Evolutionary conservation across 2,797 vertebrate genomes (phyloP).

Genomic region (Mormyrus proboscirostris): DNA sequence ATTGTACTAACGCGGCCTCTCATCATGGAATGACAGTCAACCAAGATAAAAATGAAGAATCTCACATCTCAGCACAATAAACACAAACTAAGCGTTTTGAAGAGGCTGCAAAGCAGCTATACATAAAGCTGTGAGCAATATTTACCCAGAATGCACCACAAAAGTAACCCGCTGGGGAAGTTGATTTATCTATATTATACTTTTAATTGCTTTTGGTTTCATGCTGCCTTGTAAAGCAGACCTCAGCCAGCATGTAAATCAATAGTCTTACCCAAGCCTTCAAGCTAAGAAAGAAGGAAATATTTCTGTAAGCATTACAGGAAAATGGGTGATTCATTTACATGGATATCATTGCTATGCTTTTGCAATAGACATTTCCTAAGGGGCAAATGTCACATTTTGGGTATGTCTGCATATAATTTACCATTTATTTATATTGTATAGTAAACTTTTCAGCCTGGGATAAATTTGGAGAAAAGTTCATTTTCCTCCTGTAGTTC

Average conservation of each 20-base stretch:
- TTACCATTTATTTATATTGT: neutral
- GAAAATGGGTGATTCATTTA: neutral
- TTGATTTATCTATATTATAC: slow-evolving; percentile 19
- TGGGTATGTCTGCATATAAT: neutral
- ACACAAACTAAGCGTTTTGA: neutral
- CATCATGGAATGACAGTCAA: slow-evolving; percentile 1
- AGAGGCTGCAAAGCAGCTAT: neutral
- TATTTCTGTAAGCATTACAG: neutral
- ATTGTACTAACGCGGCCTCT: neutral
- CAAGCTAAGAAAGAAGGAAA: neutral
- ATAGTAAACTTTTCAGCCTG: neutral
- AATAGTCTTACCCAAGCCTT: neutral
- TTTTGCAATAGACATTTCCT: neutral
- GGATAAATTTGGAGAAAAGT: neutral
- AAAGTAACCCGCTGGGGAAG: neutral
- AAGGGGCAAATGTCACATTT: neutral
- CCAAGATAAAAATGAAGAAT: slow-evolving; percentile 10
- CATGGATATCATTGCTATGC: neutral
- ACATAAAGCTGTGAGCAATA: neutral
- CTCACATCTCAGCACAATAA: neutral
- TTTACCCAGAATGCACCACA: slow-evolving; percentile 19
- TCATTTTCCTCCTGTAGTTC: neutral
- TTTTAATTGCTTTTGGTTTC: slow-evolving; percentile 27
- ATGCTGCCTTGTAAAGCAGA: slow-evolving; percentile 14
- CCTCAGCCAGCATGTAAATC: slow-evolving; percentile 21